phyloP scores from a whole-genome alignment of 2,888 invertebrate species.

The Xylocampa areola region DNA sequence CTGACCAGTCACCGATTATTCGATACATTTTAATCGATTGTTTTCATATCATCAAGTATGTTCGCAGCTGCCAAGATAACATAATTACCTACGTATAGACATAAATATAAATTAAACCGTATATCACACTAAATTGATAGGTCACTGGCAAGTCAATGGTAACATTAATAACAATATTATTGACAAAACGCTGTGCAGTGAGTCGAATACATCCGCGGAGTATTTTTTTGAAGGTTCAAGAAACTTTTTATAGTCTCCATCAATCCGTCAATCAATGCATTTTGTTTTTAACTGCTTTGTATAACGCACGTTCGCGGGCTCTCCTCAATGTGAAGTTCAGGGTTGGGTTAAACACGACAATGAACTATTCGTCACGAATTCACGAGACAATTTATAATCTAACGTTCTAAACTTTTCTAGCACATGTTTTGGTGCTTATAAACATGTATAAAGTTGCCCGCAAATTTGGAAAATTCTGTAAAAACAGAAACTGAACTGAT shows the following conservation, averaged over 20 bases:
- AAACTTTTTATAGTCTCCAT: slow-evolving; percentile 76
- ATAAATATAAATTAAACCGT: no score
- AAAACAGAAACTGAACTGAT: no score
- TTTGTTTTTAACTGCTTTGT: slow-evolving; percentile 72
- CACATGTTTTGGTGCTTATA: slow-evolving; percentile 11
- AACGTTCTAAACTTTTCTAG: slow-evolving; percentile 1
- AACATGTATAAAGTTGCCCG: slow-evolving; percentile 2
- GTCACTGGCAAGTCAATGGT: slow-evolving; percentile 58
- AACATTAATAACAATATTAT: slow-evolving; percentile 68
- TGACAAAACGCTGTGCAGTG: slow-evolving; percentile 58
- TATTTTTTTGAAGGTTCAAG: slow-evolving; percentile 70
- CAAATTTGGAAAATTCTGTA: no score
- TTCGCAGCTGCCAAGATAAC: slow-evolving; percentile 38
- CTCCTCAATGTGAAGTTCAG: slow-evolving; percentile 56
- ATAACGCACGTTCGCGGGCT: slow-evolving; percentile 66
- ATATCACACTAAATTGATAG: slow-evolving; percentile 58
- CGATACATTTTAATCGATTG: slow-evolving; percentile 34
- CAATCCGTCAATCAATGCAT: slow-evolving; percentile 78
- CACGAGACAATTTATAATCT: slow-evolving; percentile 10
- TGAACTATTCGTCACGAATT: slow-evolving; percentile 21
- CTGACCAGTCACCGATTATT: slow-evolving; percentile 18
- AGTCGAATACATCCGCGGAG: slow-evolving; percentile 53
- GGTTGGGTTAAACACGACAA: slow-evolving; percentile 38
- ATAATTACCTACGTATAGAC: slow-evolving; percentile 32
- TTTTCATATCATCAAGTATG: slow-evolving; percentile 18